A percentile compares a stretch with the other conserved stretches of the same genome.
These are phyloP conservation scores for Isurus oxyrinchus DNA, from an alignment of 2,113 vertebrate genomes.

Conservation along the genomic window DNA sequence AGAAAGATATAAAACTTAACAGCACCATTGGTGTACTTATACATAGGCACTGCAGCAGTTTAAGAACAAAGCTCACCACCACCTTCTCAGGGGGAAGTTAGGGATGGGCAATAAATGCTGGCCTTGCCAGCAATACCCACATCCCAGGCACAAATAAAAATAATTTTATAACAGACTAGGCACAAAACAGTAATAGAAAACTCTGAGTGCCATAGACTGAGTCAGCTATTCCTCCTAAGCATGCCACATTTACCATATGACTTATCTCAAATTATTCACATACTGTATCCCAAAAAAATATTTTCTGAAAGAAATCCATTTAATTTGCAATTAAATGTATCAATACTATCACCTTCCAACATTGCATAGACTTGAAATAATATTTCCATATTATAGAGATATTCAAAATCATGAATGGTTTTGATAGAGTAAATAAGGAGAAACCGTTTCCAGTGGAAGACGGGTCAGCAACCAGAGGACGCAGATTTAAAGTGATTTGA, in stretches of 20 bases:
- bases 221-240: not conserved
- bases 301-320: not conserved
- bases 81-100: no score
- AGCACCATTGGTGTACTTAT: no score
- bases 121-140: no score
- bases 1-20: no score
- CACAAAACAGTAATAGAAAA: not conserved
- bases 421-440: not conserved
- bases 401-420: not conserved
- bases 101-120: no score
- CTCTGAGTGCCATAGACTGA: not conserved
- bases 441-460: not conserved
- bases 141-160: no score
- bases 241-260: not conserved
- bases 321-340: not conserved
- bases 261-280: not conserved
- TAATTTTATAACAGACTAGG: not conserved
- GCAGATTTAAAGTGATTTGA: not conserved
- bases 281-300: not conserved
- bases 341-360: not conserved
- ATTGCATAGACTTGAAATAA: not conserved
- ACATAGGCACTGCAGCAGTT: no score
- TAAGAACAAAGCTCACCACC: no score
- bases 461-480: no score
- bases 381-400: not conserved